Evolutionary conservation across 2,113 vertebrate species (phyloP), one percentile per base, ranked within the genome.

Genomic region (Gallinago media): DNA sequence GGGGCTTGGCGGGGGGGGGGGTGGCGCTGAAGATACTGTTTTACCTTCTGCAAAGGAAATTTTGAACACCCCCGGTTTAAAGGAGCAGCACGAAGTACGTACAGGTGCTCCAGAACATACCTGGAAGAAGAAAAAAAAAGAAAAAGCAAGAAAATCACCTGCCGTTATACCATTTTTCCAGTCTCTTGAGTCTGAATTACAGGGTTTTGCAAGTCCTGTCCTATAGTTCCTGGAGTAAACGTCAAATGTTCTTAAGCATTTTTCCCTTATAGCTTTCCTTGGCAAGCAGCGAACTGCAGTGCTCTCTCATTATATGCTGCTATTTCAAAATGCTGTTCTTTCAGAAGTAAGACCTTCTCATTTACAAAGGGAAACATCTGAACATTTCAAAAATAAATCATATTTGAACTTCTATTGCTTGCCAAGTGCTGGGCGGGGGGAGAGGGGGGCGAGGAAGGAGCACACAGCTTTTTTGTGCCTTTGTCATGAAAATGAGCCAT

Each of bases 301-400:
- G 59, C 65, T 50, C 52, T 91, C 65, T 89, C 74, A 55, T 80
- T 70, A 46, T 55, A 62, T 20, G 47, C 61, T 59, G 85, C 44
- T 65, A 22, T 94, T 80, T 72, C 76, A 95, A 67, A 96, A 78
- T 29, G 56, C 94, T 66, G n/a, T 56, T 94, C 21, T 86, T 81
- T 91, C 32, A 58, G 88, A 85, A 76, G 71, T 17, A 40, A 71
- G 47, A 71, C 40, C 62, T 85, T 49, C 36, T 86, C 32, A 25
- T 93, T 88, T 91, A 83, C 81, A 73, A 40, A 76, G 62, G 26
- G 49, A 56, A 89, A 80, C 7, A 13, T 66, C 70, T 67, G 59
- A 91, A 62, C 15, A 7, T 82, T 95, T 97, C 13, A 46, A 54
- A 89, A 85, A 94, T 87, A 97, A 89, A 82, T 96, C 66, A 40